Evolutionary conservation across 2,888 invertebrate species (phyloP).

Genomic region (Hirtodrosophila alboralis): DNA sequence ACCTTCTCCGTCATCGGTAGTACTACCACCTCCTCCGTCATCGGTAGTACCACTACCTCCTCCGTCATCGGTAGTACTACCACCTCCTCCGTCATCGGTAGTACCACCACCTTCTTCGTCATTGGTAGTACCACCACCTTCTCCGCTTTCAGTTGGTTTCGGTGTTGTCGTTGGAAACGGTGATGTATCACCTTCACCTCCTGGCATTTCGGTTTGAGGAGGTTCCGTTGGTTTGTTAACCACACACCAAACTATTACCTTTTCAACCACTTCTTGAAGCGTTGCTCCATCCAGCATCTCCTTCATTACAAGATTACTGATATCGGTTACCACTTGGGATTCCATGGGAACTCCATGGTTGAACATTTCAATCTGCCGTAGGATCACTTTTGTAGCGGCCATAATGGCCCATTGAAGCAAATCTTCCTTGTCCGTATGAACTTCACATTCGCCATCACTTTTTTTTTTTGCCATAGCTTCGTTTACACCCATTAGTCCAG

Average conservation of each 20-base stretch:
- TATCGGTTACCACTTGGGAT: background rate
- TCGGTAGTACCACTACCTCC: too few relatives aligned
- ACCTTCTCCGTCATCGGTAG: too few relatives aligned
- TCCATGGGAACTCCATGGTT: background rate
- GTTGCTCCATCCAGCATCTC: conserved; percentile 5
- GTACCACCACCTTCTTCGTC: background rate
- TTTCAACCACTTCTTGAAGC: conserved; percentile 9
- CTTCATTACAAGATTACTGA: conserved; percentile 3
- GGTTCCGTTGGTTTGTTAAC: conserved; percentile 4
- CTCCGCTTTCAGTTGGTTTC: background rate
- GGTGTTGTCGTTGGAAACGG: too few relatives aligned
- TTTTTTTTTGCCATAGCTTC: background rate
- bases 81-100: too few relatives aligned
- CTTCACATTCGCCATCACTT: background rate
- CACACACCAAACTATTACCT: conserved; percentile 10
- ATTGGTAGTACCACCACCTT: background rate
- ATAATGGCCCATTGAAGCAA: conserved; percentile 2
- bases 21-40: too few relatives aligned
- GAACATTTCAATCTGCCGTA: conserved; percentile 4
- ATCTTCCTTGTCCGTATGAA: conserved; percentile 7
- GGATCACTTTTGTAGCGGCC: background rate
- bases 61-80: background rate
- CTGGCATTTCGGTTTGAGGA: background rate
- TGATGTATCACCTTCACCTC: too few relatives aligned
- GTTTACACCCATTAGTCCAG: too few relatives aligned